Conservation (phyloP, 2,888 invertebrate genomes). For the Odontocerum albicorne region DNA sequence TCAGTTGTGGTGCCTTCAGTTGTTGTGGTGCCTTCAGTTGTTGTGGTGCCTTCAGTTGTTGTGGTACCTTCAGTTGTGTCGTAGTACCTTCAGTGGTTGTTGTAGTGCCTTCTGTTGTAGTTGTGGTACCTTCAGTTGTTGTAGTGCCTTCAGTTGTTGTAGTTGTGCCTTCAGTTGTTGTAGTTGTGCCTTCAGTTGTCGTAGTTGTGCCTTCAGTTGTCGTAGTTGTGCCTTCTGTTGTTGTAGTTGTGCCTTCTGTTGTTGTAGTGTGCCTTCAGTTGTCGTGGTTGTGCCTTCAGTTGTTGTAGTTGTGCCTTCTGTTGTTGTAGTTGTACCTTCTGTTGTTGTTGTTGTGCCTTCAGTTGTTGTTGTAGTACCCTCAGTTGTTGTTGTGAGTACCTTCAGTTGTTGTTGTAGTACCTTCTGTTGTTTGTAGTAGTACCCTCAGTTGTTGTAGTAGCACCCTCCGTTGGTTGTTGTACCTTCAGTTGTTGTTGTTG, state of each 20-base stretch:
- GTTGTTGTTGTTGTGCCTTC: slow-evolving; percentile 22
- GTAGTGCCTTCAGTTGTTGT: slow-evolving; percentile 36
- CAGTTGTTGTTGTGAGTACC: too few relatives aligned
- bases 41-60: slow-evolving; percentile 32
- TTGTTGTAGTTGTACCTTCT: slow-evolving; percentile 37
- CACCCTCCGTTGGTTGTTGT: slow-evolving; percentile 27
- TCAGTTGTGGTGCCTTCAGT: slow-evolving; percentile 33
- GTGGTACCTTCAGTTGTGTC: slow-evolving; percentile 32
- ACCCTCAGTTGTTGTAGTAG: slow-evolving; percentile 38
- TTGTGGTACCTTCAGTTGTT: slow-evolving; percentile 20
- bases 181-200: slow-evolving; percentile 36
- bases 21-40: slow-evolving; percentile 37
- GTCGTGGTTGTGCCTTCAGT: slow-evolving; percentile 37
- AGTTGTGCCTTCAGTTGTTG: slow-evolving; percentile 34
- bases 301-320: slow-evolving; percentile 14
- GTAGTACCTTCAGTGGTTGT: slow-evolving; percentile 37
- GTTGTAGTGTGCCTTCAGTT: slow-evolving; percentile 32
- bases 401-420: slow-evolving; percentile 40
- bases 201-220: slow-evolving; percentile 32
- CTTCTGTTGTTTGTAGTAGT: slow-evolving; percentile 40
- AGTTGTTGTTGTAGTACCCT: slow-evolving; percentile 39
- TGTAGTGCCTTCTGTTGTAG: slow-evolving; percentile 20
- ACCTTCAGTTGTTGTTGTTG: slow-evolving; percentile 29
- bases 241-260: slow-evolving; percentile 36
- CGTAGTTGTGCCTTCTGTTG: slow-evolving; percentile 36